Evolutionary conservation across 2,888 invertebrate genomes (phyloP).

Genomic region (Netelia melanura): DNA sequence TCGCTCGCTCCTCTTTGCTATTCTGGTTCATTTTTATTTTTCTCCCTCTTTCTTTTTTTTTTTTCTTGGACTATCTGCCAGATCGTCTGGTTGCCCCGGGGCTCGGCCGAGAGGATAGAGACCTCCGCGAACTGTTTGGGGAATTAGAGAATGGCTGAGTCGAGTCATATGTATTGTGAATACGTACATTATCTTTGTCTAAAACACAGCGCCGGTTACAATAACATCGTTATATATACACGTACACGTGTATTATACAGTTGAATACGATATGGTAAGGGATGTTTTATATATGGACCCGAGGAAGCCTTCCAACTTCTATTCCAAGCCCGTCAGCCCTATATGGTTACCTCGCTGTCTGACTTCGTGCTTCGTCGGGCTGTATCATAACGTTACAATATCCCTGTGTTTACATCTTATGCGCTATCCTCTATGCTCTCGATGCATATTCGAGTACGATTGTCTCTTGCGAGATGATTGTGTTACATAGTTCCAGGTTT

Average conservation of each 20-base stretch:
- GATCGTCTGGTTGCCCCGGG: conserved; percentile 29
- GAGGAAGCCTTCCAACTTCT: conserved; percentile 32
- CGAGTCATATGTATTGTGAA: conserved; percentile 1
- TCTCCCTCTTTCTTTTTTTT: conserved; percentile 5
- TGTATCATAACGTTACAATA: background rate
- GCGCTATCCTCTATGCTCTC: background rate
- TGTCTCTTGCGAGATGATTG: background rate
- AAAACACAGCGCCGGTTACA: background rate
- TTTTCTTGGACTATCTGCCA: conserved; percentile 28
- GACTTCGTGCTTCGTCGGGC: background rate
- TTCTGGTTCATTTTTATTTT: conserved; percentile 38
- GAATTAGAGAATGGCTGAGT: conserved; percentile 45
- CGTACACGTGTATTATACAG: background rate
- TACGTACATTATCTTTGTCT: conserved; percentile 1
- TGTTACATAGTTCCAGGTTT: background rate
- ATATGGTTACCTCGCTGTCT: background rate
- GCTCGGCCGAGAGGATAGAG: background rate
- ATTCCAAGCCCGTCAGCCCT: conserved; percentile 8
- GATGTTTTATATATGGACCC: conserved; percentile 7
- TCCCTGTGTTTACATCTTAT: conserved; percentile 26
- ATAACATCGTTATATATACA: background rate
- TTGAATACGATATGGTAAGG: background rate
- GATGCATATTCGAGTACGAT: background rate
- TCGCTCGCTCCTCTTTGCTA: conserved; percentile 34
- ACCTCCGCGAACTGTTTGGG: conserved; percentile 20